Base-by-base conservation (phyloP, 2,113 vertebrate species). In the Corvus moneduloides region DNA sequence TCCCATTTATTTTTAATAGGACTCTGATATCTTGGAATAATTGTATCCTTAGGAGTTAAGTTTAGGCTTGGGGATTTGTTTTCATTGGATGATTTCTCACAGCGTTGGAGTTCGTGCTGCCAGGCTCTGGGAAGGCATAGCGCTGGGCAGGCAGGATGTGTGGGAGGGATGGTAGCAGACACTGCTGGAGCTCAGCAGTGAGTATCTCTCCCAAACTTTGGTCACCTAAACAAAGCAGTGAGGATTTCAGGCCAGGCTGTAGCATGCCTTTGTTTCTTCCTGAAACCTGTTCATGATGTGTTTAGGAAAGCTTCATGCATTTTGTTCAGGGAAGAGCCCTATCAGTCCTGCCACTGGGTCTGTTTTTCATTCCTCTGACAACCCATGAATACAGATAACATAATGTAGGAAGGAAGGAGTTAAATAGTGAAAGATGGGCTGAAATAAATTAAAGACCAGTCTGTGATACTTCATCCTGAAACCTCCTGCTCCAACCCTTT, bases 101-200 rank as follows among this genome's bases (percentile, higher is more conserved):
- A 64, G 32, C 10, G 6, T 4, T 87, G 46, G 27, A 75, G 52
- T 39, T 78, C 21, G 27, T 3, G 1, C 27, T 78, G 35, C 12
- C 0, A 1, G 30, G 30, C 35, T 72, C 58, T 8, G 4, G n/a
- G 52, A 82, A 84, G n/a, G 4, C 0, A 0, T 16, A 21, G 66
- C 11, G 27, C 18, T 92, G 35, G 49, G 21, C 30, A 68, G 33
- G 27, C 8, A 52, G 14, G 7, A 27, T 4, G 0, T 10, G 9
- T 48, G 23, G 32, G 18, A 67, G 13, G 37, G 4, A 7, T n/a
- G 28, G 37, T 66, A 30, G 18, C 17, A 81, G 15, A 15, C 20
- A 37, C 13, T 62, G 44, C 17, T 26, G 35, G 10, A 90, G 22
- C 16, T 67, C 27, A 54, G 24, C 6, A 2, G 16, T 30, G 16